phyloP scores from a whole-genome alignment of 2,113 vertebrate species.

The Eubucco bourcierii region DNA sequence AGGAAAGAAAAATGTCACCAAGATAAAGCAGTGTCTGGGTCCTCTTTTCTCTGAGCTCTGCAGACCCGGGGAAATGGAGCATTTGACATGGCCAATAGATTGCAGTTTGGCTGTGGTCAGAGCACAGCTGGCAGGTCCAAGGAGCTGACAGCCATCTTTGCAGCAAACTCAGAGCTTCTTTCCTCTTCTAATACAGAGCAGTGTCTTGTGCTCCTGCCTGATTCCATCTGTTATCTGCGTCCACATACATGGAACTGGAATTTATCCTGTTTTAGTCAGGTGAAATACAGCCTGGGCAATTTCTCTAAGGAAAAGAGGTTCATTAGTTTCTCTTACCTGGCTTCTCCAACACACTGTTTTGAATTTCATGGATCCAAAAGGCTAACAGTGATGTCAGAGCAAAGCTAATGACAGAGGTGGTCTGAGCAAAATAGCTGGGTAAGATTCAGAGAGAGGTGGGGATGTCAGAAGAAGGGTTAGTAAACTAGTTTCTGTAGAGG shows the following conservation, averaged over 20 bases:
- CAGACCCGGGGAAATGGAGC: background rate
- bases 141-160: background rate
- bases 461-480: background rate
- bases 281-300: background rate
- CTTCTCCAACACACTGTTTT: background rate
- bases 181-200: background rate
- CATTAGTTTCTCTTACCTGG: background rate
- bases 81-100: background rate
- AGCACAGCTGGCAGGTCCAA: background rate
- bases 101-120: background rate
- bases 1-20: background rate
- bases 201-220: background rate
- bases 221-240: background rate
- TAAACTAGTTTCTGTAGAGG: background rate
- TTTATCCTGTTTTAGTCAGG: background rate
- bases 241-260: background rate
- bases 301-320: background rate
- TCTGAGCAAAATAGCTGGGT: background rate
- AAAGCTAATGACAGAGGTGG: background rate
- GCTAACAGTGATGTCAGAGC: background rate
- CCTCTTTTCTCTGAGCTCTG: background rate
- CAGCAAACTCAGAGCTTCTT: background rate
- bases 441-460: background rate
- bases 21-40: conserved; percentile 39
- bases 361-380: background rate